Conservation (phyloP, 2,888 invertebrate genomes). For the Xiphydria camelus region DNA sequence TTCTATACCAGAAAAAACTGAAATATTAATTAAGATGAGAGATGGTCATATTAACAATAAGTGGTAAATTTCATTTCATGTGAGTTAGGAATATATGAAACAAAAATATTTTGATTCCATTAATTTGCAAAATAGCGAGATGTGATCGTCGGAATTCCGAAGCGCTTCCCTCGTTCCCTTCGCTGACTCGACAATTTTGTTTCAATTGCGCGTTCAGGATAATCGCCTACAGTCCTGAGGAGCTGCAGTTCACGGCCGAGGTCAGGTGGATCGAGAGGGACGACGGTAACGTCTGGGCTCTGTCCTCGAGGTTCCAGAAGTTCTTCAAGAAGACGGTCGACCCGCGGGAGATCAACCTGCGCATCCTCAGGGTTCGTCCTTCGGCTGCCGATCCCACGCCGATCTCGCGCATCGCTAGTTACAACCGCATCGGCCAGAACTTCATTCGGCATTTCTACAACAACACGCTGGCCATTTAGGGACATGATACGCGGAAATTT, state of each 20-base stretch:
- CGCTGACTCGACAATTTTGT: slow-evolving; percentile 6
- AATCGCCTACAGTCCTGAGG: slow-evolving; percentile 71
- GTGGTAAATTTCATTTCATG: too few relatives aligned
- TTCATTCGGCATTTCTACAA: slow-evolving; percentile 33
- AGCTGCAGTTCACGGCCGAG: slow-evolving; percentile 79
- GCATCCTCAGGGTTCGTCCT: slow-evolving; percentile 67
- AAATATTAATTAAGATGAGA: too few relatives aligned
- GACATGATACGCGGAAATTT: too few relatives aligned
- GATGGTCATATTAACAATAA: too few relatives aligned
- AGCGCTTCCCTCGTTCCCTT: too few relatives aligned
- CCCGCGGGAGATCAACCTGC: slow-evolving; percentile 71
- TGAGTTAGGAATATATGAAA: too few relatives aligned
- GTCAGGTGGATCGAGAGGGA: slow-evolving; percentile 71
- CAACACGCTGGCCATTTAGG: slow-evolving; percentile 34
- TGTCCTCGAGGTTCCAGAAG: slow-evolving; percentile 79
- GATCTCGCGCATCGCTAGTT: neutral
- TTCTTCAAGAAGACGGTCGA: slow-evolving; percentile 74
- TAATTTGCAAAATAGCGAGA: too few relatives aligned
- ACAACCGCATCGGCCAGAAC: slow-evolving; percentile 41
- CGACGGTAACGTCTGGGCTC: slow-evolving; percentile 72
- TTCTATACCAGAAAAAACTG: too few relatives aligned
- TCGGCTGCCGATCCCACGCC: slow-evolving; percentile 17
- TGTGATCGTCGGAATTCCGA: too few relatives aligned
- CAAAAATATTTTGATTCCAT: too few relatives aligned
- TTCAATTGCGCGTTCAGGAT: slow-evolving; percentile 64